Evolutionary conservation across 1,140 invertebrate genomes (phyloP).

Genomic region (Hycleus phaleratus): DNA sequence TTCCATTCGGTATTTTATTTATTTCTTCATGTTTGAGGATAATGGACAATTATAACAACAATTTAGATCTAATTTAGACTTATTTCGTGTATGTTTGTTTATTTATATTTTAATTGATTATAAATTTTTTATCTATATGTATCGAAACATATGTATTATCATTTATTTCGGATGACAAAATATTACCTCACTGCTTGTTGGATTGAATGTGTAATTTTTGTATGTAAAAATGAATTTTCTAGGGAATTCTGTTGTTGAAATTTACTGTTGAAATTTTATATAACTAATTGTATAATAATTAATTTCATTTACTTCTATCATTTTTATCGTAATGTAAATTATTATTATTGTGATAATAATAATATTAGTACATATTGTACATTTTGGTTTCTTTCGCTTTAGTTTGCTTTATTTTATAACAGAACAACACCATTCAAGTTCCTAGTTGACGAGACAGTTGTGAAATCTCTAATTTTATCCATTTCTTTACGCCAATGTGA

Average conservation of each 20-base stretch:
- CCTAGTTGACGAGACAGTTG: too few species aligned
- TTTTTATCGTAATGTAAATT: neutral
- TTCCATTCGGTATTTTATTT: neutral
- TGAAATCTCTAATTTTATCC: conserved; percentile 4
- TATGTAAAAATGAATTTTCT: conserved; percentile 10
- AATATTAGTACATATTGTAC: conserved; percentile 8
- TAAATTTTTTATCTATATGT: neutral
- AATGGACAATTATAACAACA: conserved; percentile 66
- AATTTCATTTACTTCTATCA: conserved; percentile 1
- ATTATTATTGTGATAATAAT: neutral
- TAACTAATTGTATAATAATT: conserved; percentile 3
- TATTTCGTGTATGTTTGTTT: conserved; percentile 2
- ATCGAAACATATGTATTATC: neutral
- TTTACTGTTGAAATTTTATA: conserved; percentile 28
- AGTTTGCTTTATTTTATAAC: conserved; percentile 7
- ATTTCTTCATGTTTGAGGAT: neutral
- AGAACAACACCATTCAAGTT: neutral
- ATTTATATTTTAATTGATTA: conserved; percentile 7
- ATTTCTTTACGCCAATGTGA: neutral
- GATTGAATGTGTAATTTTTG: neutral
- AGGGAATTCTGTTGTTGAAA: conserved; percentile 18
- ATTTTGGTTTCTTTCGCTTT: conserved; percentile 4
- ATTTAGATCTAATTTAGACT: conserved; percentile 33
- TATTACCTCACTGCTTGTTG: neutral
- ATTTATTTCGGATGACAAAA: neutral